phyloP scores from a whole-genome alignment of 2,113 vertebrate genomes.

The Chroicocephalus ridibundus region DNA sequence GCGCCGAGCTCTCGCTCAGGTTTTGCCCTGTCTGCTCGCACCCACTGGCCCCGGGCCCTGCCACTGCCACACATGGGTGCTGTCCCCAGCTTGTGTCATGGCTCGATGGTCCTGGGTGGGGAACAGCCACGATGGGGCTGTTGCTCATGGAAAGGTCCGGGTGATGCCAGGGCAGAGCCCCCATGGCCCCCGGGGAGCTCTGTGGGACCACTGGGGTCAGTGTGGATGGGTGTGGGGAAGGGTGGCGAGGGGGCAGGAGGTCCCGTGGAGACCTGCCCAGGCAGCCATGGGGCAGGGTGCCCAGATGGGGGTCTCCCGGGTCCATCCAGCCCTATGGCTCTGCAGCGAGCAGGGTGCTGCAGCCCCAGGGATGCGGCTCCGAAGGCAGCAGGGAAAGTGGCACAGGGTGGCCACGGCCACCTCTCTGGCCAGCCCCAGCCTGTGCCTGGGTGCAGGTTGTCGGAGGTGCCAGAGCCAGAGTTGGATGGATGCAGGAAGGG shows the following conservation, averaged over 20 bases:
- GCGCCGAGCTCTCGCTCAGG: rapidly evolving
- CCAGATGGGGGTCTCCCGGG: rapidly evolving
- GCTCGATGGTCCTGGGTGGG: neutral
- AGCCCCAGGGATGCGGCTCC: neutral
- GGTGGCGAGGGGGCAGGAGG: neutral
- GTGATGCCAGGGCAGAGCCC: neutral
- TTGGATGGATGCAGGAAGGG: neutral
- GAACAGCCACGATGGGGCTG: neutral
- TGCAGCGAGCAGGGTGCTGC: neutral
- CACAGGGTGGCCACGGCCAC: neutral
- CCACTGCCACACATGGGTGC: rapidly evolving
- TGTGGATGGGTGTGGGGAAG: neutral
- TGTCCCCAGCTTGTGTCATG: neutral
- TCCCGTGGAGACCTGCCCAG: neutral
- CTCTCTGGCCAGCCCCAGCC: no score
- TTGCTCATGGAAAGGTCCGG: rapidly evolving
- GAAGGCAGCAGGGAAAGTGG: neutral
- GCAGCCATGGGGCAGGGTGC: neutral
- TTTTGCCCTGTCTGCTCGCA: neutral
- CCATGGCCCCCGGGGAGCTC: neutral
- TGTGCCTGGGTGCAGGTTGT: neutral
- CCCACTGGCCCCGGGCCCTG: neutral
- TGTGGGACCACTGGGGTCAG: rapidly evolving
- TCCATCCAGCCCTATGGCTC: neutral
- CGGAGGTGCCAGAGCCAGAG: rapidly evolving